Percentiles rank a stretch among this genome's conserved stretches.
phyloP scores from a whole-genome alignment of 2,888 invertebrate species.

The Epinotia ramella region DNA sequence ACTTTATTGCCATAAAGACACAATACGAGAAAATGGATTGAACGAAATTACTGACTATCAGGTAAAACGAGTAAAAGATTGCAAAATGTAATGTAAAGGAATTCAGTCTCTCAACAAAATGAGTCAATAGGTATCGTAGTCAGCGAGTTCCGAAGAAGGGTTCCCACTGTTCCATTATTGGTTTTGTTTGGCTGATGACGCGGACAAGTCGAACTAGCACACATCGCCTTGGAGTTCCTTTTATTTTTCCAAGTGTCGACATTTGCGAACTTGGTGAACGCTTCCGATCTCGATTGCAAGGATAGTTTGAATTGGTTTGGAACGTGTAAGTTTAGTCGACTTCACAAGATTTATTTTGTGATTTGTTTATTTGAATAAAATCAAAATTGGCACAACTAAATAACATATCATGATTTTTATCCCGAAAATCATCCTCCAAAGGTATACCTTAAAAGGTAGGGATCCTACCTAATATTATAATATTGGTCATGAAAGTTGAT shows the following conservation, averaged over 20 bases:
- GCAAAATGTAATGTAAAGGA: neutral
- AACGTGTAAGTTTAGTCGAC: too few relatives aligned
- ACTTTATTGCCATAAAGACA: neutral
- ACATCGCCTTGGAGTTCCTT: constrained; percentile 1
- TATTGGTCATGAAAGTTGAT: too few relatives aligned
- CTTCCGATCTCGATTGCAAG: neutral
- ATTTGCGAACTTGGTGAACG: neutral
- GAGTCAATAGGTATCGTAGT: constrained; percentile 25
- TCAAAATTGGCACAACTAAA: too few relatives aligned
- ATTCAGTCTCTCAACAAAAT: constrained; percentile 9
- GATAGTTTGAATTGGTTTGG: neutral
- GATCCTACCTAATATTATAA: too few relatives aligned
- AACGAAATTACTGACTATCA: neutral
- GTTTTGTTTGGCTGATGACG: constrained; percentile 37
- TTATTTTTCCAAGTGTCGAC: constrained; percentile 2
- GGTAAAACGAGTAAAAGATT: neutral
- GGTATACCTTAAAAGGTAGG: too few relatives aligned
- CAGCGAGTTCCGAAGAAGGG: constrained; percentile 26
- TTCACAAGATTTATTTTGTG: too few relatives aligned
- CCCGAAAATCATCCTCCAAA: too few relatives aligned
- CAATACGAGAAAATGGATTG: neutral
- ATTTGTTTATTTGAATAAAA: too few relatives aligned
- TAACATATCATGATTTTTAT: too few relatives aligned
- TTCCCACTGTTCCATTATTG: constrained; percentile 26
- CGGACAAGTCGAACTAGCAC: constrained; percentile 9